Evolutionary conservation across 2,888 invertebrate genomes (phyloP).

Genomic region (Orgyia antiqua): DNA sequence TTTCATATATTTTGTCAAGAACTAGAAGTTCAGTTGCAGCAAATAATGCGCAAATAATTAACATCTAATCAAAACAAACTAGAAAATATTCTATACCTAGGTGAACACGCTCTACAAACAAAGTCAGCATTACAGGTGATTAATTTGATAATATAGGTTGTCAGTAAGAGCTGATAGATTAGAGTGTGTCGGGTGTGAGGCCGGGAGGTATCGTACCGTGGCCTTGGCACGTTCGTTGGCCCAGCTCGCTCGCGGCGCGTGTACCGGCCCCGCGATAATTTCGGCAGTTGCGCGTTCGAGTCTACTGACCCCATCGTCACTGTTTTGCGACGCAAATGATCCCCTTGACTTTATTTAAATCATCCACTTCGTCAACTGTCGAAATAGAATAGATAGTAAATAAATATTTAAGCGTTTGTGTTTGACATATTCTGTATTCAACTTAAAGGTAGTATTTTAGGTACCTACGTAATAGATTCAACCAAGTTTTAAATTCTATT

Average conservation of each 20-base stretch:
- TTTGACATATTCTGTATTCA: neutral
- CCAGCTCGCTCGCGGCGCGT: constrained; percentile 69
- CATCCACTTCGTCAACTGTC: constrained; percentile 40
- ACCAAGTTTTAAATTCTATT: too few species aligned
- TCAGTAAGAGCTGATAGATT: constrained; percentile 22
- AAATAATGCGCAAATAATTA: too few species aligned
- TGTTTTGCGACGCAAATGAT: constrained; percentile 72
- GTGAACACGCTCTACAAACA: too few species aligned
- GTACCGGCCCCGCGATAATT: constrained; percentile 65
- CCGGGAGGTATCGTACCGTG: too few species aligned
- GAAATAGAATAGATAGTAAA: constrained; percentile 25
- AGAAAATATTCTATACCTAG: too few species aligned
- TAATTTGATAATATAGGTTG: constrained; percentile 18
- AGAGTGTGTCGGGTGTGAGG: constrained; percentile 25
- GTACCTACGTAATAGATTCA: too few species aligned
- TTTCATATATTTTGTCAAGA: too few species aligned
- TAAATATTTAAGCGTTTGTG: constrained; percentile 15
- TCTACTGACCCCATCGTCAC: constrained; percentile 70
- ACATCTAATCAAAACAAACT: too few species aligned
- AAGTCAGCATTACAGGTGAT: too few species aligned
- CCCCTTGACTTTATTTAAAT: constrained; percentile 76
- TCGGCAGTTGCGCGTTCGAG: constrained; percentile 66
- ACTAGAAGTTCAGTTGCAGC: too few species aligned
- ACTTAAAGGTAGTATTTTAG: constrained; percentile 1
- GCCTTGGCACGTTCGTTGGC: constrained; percentile 49